These are phyloP conservation scores for Staurois parvus DNA, from an alignment of 2,797 vertebrate species.

Conservation along the genomic window DNA sequence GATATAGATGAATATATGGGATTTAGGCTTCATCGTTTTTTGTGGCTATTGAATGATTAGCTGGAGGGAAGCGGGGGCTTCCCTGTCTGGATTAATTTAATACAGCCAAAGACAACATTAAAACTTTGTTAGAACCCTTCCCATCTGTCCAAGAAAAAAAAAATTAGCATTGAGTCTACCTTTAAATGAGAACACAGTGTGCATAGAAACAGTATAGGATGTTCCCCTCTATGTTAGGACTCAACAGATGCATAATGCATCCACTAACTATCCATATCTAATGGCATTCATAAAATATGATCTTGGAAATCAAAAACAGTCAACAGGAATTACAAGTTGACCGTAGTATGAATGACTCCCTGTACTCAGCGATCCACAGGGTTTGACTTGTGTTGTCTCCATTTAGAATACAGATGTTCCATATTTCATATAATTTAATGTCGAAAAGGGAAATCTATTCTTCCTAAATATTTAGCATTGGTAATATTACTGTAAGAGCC, in stretches of 20 bases:
- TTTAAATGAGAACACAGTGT: too few species aligned
- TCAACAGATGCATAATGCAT: neutral
- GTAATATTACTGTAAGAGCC: neutral
- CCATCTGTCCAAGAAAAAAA: too few species aligned
- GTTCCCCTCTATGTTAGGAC: neutral
- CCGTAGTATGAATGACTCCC: neutral
- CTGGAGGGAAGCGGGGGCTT: too few species aligned
- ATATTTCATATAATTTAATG: constrained; percentile 27
- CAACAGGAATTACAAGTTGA: neutral
- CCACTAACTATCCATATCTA: neutral
- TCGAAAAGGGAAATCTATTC: constrained; percentile 10
- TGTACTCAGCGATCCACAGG: neutral
- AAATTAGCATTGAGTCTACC: too few species aligned
- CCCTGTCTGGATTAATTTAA: too few species aligned
- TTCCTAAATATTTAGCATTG: neutral
- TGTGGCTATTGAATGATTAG: too few species aligned
- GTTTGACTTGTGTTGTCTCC: constrained; percentile 10
- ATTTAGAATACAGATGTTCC: constrained; percentile 38
- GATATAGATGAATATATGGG: too few species aligned
- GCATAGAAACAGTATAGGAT: neutral
- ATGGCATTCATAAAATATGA: neutral
- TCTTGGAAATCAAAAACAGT: constrained; percentile 16
- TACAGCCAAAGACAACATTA: too few species aligned
- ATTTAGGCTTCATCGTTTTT: too few species aligned
- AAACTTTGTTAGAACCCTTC: too few species aligned